Evolutionary conservation across 2,797 vertebrate genomes (phyloP), one percentile per base, ranked within the genome.

Genomic region (Gorsachius magnificus): DNA sequence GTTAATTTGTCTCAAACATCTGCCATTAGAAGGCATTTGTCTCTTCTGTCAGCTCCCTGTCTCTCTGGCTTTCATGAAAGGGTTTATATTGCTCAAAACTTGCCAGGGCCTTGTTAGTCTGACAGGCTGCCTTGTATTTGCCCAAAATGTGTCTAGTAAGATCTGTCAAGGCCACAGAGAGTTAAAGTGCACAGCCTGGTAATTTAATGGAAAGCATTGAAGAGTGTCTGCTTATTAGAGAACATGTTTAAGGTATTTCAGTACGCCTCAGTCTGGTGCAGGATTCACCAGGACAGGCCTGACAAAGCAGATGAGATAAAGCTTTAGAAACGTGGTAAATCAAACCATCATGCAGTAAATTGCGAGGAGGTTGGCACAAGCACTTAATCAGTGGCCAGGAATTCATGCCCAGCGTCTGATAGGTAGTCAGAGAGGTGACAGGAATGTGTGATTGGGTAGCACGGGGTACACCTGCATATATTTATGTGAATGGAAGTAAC

Each of bases 281-380:
- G 58, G 36, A 82, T 85, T 93, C 0, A 0, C 13, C 53, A 46
- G 38, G 56, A 85, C 31, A 83, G 8, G 16, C 22, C 50, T 95
- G 75, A 68, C 29, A 87, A 91, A 92, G 57, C 33, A 46, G 38
- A 50, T 87, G 61, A 96, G 71, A 68, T 65, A 71, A 0, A 63
- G 28, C 36, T 54, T 87, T 89, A 80, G 78, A 70, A 77, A 71
- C 0, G 2, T 5, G 5, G 29, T 87, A 87, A 87, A 94, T 96
- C 90, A 92, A 87, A 91, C 16, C 7, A 46, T 71, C 43, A 16
- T 22, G 16, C 64, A 80, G 78, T 87, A 95, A 91, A 94, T 75
- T 57, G 28, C 0, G 1, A 93, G 29, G 29, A 71, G n/a, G 7
- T 17, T 93, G 84, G 48, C 82, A 83, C 36, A 61, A 70, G 26